phyloP scores from a whole-genome alignment of 2,888 invertebrate species.

The Diarsia mendica region DNA sequence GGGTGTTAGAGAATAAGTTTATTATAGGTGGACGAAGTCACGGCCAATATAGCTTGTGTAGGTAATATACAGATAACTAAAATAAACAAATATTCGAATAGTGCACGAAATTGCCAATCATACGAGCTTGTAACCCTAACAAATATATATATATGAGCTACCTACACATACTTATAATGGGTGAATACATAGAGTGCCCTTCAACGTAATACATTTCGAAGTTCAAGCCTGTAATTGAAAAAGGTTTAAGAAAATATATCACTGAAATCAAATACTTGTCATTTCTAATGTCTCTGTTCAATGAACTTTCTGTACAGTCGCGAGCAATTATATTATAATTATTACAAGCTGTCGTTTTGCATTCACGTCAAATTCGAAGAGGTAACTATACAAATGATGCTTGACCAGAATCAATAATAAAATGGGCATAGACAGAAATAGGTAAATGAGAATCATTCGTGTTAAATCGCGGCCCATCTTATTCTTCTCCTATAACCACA shows the following conservation, averaged over 20 bases:
- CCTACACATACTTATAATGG: background rate
- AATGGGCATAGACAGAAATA: too few species aligned
- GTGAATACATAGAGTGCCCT: background rate
- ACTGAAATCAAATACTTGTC: background rate
- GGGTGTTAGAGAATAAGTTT: background rate
- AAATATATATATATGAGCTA: background rate
- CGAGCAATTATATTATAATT: too few species aligned
- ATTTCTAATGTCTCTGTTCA: background rate
- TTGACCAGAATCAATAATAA: too few species aligned
- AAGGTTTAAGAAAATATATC: background rate
- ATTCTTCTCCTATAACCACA: too few species aligned
- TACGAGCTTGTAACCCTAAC: background rate
- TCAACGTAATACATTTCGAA: background rate
- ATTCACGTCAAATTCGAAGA: too few species aligned
- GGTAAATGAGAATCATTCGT: too few species aligned
- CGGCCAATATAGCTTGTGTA: background rate
- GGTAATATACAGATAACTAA: background rate
- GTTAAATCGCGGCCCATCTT: too few species aligned
- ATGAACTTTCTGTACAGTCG: background rate
- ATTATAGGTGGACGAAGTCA: background rate
- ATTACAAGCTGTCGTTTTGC: too few species aligned
- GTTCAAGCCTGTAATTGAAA: constrained; percentile 1
- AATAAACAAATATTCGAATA: background rate
- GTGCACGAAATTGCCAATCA: background rate
- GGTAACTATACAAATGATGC: too few species aligned